Conservation (phyloP, 2,888 invertebrate species). For the Tridacna crocea region DNA sequence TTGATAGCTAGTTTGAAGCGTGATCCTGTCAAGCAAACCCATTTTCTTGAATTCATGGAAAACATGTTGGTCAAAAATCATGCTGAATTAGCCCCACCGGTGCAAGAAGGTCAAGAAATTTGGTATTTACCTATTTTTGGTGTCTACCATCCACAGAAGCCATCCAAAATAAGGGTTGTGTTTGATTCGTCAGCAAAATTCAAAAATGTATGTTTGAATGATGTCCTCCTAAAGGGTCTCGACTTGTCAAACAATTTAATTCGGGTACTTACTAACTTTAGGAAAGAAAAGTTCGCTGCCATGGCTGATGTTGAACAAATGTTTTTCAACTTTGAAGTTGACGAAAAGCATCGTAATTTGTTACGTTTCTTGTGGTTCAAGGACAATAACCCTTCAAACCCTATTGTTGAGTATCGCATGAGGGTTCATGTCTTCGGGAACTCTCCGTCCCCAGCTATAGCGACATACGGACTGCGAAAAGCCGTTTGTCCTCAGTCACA, state of each 20-base stretch:
- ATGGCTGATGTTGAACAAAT: conserved; percentile 55
- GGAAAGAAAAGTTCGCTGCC: conserved; percentile 33
- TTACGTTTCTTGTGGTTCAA: conserved; percentile 54
- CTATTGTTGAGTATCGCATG: conserved; percentile 49
- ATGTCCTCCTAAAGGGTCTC: conserved; percentile 51
- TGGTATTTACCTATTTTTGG: conserved; percentile 68
- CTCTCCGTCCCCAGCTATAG: not conserved
- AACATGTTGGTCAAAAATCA: conserved; percentile 36
- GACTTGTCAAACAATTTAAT: conserved; percentile 50
- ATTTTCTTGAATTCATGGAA: conserved; percentile 51
- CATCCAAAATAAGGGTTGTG: conserved; percentile 49
- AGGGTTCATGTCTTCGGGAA: conserved; percentile 40
- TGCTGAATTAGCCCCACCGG: conserved; percentile 53
- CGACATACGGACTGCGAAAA: not conserved
- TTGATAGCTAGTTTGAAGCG: not conserved
- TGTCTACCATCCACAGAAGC: conserved; percentile 63
- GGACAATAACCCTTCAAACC: conserved; percentile 37
- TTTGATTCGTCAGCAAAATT: conserved; percentile 58
- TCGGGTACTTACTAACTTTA: conserved; percentile 44
- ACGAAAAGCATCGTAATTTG: conserved; percentile 42
- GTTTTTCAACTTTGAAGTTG: conserved; percentile 51
- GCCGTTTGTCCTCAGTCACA: not conserved
- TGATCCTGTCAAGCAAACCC: conserved; percentile 38
- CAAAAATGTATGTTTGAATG: conserved; percentile 51
- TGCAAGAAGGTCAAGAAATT: conserved; percentile 37